Conservation (phyloP, 2,797 vertebrate species). For the Amazonetta brasiliensis region DNA sequence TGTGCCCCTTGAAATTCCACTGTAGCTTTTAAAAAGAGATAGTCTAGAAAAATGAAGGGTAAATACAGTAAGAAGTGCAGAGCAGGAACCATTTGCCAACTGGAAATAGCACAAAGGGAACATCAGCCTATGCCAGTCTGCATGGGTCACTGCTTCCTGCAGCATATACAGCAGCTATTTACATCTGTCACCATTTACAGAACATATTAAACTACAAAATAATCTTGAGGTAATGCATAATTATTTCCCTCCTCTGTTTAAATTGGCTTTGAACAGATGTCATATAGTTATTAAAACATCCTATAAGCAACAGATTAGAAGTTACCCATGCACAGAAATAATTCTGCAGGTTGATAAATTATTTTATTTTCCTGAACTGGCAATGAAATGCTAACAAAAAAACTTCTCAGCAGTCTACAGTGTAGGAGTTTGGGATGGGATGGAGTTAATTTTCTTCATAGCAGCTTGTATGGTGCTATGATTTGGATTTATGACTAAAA, state of each 20-base stretch:
- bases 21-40: background rate
- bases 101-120: conserved; percentile 9
- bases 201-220: conserved; percentile 48
- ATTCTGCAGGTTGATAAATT: conserved; percentile 4
- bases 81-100: conserved; percentile 41
- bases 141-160: conserved; percentile 8
- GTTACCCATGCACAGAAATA: background rate
- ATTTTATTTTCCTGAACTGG: background rate
- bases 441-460: background rate
- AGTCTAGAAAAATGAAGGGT: background rate
- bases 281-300: background rate
- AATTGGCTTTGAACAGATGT: conserved; percentile 42
- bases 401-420: background rate
- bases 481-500: background rate
- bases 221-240: background rate
- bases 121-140: background rate
- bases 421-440: background rate
- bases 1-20: conserved; percentile 33
- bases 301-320: conserved; percentile 31
- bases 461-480: background rate
- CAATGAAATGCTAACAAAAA: background rate
- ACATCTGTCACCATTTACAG: conserved; percentile 1
- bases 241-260: conserved; percentile 8
- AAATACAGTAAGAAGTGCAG: background rate
- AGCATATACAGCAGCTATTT: conserved; percentile 9